These are phyloP conservation scores for Platorchestia sp. DNA, from an alignment of 1,140 invertebrate species.

Conservation along the genomic window DNA sequence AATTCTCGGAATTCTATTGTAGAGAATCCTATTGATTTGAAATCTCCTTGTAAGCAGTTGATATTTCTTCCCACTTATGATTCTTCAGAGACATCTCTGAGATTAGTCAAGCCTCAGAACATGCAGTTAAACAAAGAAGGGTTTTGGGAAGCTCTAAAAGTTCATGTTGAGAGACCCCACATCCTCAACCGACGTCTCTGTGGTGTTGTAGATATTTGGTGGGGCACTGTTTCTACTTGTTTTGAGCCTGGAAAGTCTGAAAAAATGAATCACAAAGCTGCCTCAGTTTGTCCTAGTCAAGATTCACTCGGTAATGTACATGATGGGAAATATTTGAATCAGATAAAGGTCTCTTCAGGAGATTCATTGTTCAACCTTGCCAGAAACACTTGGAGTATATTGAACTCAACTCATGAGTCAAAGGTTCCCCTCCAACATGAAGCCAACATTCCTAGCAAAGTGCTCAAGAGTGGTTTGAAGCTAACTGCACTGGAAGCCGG, in stretches of 20 bases:
- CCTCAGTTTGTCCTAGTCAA: not conserved
- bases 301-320: not conserved
- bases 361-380: not conserved
- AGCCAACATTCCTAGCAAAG: not conserved
- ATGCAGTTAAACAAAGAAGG: not conserved
- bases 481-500: not conserved
- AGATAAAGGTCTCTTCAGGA: not conserved
- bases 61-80: not conserved
- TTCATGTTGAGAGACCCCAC: conserved; percentile 64
- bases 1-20: not conserved
- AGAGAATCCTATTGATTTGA: not conserved
- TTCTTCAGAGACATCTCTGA: not conserved
- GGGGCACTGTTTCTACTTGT: conserved; percentile 51
- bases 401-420: not conserved
- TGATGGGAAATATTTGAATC: not conserved
- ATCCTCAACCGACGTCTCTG: conserved; percentile 63
- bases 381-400: not conserved
- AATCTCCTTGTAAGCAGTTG: not conserved
- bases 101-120: not conserved
- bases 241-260: not conserved
- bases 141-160: conserved; percentile 63
- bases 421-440: not conserved
- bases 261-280: not conserved
- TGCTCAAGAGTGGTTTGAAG: not conserved
- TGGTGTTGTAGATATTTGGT: conserved; percentile 61